Evolutionary conservation across 1,140 invertebrate genomes (phyloP).

Genomic region (Goniozus legneri): DNA sequence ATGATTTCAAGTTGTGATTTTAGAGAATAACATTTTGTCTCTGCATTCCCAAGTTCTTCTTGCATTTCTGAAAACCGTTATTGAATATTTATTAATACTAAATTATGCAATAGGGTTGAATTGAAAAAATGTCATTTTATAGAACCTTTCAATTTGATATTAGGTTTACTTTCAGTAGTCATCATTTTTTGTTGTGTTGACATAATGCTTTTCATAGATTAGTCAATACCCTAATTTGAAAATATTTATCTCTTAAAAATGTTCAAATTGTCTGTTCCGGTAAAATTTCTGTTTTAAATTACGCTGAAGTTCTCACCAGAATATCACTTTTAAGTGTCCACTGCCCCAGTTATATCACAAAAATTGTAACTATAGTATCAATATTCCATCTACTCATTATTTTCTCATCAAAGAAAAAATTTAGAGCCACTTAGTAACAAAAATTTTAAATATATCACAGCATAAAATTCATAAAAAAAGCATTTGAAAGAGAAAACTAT

Average conservation of each 20-base stretch:
- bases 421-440: constrained; percentile 11
- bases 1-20: constrained; percentile 45
- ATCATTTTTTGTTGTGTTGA: too few relatives aligned
- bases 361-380: too few relatives aligned
- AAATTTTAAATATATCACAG: constrained; percentile 8
- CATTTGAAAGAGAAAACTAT: constrained; percentile 18
- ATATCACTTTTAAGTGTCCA: too few relatives aligned
- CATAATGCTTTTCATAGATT: too few relatives aligned
- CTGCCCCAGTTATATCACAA: too few relatives aligned
- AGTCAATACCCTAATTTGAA: too few relatives aligned
- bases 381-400: too few relatives aligned
- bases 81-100: neutral
- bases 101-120: neutral
- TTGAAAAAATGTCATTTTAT: constrained; percentile 3
- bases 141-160: constrained; percentile 10
- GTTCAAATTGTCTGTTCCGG: too few relatives aligned
- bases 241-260: too few relatives aligned
- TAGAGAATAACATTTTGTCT: constrained; percentile 40
- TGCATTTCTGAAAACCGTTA: constrained; percentile 34
- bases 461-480: constrained; percentile 17
- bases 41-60: constrained; percentile 42
- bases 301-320: too few relatives aligned
- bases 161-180: constrained; percentile 4
- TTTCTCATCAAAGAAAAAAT: too few relatives aligned
- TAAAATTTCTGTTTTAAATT: too few relatives aligned